These are phyloP conservation scores for Acronicta alni DNA, from an alignment of 2,888 invertebrate species.

Conservation along the genomic window DNA sequence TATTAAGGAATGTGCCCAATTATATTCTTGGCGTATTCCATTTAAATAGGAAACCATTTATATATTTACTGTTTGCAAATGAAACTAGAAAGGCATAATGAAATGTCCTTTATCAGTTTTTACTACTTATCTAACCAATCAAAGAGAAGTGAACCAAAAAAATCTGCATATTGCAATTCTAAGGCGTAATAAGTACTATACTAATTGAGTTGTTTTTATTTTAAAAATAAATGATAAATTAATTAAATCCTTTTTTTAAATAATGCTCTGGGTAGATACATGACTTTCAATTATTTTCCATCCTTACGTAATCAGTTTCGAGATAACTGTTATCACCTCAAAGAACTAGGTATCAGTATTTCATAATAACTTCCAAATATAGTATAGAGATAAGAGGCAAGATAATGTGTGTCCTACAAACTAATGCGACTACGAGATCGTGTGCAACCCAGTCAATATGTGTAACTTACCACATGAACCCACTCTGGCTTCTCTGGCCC, in stretches of 20 bases:
- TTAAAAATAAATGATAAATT: no score
- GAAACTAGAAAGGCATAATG: conserved; percentile 3
- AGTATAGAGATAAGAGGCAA: conserved; percentile 38
- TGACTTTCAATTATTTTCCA: not conserved
- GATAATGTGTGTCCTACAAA: conserved; percentile 33
- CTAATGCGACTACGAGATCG: conserved; percentile 36
- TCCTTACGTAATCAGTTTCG: conserved; percentile 15
- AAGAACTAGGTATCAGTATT: conserved; percentile 25
- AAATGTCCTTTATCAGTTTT: not conserved
- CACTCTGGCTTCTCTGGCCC: conserved; percentile 95
- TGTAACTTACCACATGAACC: conserved; percentile 95
- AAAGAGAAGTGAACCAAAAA: not conserved
- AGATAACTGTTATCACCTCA: conserved; percentile 34
- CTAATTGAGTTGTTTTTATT: not conserved
- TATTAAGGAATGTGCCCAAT: conserved; percentile 28
- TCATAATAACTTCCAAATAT: conserved; percentile 33
- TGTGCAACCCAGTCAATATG: conserved; percentile 58
- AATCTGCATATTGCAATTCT: not conserved
- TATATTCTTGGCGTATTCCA: conserved; percentile 7
- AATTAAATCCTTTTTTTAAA: no score
- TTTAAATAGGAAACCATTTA: conserved; percentile 9
- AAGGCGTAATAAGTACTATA: not conserved
- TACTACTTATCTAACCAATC: conserved; percentile 4
- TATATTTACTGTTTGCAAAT: conserved; percentile 5
- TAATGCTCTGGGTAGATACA: no score